Base-by-base conservation (phyloP, 2,888 invertebrate species). In the Drosophila stalkeri region DNA sequence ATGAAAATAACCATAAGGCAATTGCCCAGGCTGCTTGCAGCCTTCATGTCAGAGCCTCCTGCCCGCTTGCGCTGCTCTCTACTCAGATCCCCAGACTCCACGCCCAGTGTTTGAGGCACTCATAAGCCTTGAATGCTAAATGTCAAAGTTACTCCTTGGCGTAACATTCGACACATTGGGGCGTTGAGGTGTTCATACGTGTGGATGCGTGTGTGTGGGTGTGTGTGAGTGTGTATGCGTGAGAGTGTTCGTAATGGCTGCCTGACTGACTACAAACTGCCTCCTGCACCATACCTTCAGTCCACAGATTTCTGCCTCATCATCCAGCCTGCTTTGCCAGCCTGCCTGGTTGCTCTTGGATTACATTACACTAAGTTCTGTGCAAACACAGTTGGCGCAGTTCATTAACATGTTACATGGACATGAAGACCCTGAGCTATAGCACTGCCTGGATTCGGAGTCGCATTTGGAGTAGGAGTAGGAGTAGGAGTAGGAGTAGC, bases 331-430 rank as follows among this genome's bases (percentile, higher is more conserved):
- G 52, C 23, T 37, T 20, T 35, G 23, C 20, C 35, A 61, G 72
- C 62, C 46, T 68, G 81, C 74, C 72, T 82, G 79, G 67, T 71
- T 78, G 82, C 82, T 75, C 71, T 78, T 75, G 89, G 90, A 85
- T 85, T 85, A 85, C 85, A 85, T 85, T 85, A 85, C 86, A 85
- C 85, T 85, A 89, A 89, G 90, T 87, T 90, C 79, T 88, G 80
- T 86, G 89, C 90, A 91, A 90, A 91, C 90, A 90, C 84, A 82
- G 91, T 83, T 86, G 89, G 85, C 80, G 89, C 90, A 88, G 90
- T 90, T 88, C 86, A 88, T 88, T 90, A 90, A 88, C 91, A 90
- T 90, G 88, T 90, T 89, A 86, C 86, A 90, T 89, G 89, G 85
- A 90, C 82, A 82, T 72, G 77, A 75, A 81, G 70, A 74, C 62